Evolutionary conservation across 2,797 vertebrate species (phyloP).

Genomic region (Galaxias olidus): DNA sequence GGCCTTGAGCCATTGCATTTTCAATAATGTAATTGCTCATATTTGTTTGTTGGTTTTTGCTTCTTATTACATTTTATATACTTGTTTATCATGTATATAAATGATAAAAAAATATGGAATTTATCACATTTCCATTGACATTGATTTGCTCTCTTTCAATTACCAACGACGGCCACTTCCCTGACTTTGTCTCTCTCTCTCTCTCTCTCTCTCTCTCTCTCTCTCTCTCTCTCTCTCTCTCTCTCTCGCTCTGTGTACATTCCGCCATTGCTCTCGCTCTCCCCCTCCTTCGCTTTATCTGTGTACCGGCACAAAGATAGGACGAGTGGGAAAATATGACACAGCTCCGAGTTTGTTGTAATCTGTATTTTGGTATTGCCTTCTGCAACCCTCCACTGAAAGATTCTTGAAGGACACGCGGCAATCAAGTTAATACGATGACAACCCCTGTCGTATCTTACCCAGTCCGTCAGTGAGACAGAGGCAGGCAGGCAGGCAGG

Average conservation of each 20-base stretch:
- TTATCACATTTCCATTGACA: conserved; percentile 51
- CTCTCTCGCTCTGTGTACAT: conserved; percentile 38
- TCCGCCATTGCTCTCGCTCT: conserved; percentile 54
- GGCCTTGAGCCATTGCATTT: conserved; percentile 53
- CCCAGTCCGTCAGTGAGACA: conserved; percentile 6
- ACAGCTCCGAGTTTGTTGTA: conserved; percentile 48
- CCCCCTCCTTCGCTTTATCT: conserved; percentile 34
- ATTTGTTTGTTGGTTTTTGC: conserved; percentile 50
- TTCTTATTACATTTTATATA: conserved; percentile 51
- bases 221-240: conserved; percentile 51
- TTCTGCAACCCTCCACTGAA: conserved; percentile 58
- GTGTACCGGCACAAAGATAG: conserved; percentile 29
- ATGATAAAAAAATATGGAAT: conserved; percentile 49
- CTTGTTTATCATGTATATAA: conserved; percentile 55
- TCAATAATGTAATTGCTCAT: conserved; percentile 48
- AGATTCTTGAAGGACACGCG: conserved; percentile 39
- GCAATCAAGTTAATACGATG: conserved; percentile 41
- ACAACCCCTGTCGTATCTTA: conserved; percentile 30
- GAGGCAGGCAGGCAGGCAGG: conserved; percentile 14
- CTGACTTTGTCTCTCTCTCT: conserved; percentile 39
- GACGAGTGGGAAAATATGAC: conserved; percentile 55
- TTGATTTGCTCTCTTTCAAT: conserved; percentile 44
- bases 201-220: conserved; percentile 43
- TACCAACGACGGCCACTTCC: conserved; percentile 56
- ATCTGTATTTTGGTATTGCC: conserved; percentile 62